Conservation (phyloP, 2,797 vertebrate genomes). For the Gymnothorax javanicus region DNA sequence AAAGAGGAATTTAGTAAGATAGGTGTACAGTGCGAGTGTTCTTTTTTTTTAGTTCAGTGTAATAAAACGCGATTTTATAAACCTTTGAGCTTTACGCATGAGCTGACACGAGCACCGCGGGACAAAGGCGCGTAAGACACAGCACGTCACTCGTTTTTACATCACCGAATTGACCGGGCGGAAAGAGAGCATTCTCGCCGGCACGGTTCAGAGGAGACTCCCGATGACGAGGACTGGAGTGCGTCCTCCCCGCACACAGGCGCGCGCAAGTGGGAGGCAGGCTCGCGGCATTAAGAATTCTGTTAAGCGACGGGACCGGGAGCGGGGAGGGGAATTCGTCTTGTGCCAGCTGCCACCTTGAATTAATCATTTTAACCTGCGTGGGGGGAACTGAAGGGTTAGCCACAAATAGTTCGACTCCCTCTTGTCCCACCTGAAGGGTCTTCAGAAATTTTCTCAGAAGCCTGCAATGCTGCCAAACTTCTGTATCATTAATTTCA, state of each 20-base stretch:
- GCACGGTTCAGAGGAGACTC: neutral
- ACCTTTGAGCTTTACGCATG: neutral
- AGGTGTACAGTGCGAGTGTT: neutral
- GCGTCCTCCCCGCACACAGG: neutral
- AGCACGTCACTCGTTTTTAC: neutral
- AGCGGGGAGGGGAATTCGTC: neutral
- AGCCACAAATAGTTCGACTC: neutral
- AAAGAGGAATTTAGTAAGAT: neutral
- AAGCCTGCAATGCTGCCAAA: neutral
- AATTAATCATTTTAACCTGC: neutral
- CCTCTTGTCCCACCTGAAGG: neutral
- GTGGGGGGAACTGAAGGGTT: neutral
- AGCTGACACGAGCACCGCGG: neutral
- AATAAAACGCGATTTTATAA: neutral
- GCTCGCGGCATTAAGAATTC: slow-evolving; percentile 11
- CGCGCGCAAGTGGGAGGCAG: neutral
- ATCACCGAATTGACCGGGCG: neutral
- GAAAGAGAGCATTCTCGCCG: neutral
- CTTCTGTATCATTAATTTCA: neutral
- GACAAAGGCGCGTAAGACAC: neutral
- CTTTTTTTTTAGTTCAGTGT: neutral
- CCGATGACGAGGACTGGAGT: neutral
- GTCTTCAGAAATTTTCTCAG: neutral
- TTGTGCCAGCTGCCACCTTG: slow-evolving; percentile 2
- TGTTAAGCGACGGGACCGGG: neutral